Conservation (phyloP, 2,888 invertebrate genomes). For the Erynnis tages region DNA sequence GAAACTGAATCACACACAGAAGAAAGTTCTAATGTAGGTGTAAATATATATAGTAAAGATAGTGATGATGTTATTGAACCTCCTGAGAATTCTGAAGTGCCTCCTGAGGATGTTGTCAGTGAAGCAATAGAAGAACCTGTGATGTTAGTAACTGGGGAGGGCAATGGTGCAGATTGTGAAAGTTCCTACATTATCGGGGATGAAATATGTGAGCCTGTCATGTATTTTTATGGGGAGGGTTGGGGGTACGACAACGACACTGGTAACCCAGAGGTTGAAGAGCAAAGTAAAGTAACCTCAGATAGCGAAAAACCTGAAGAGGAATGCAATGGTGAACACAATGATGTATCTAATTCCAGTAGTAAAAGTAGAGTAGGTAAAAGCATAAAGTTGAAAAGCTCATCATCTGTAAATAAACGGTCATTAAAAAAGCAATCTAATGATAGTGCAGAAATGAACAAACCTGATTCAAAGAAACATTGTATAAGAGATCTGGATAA, state of each 20-base stretch:
- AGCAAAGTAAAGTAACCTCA: conserved; percentile 47
- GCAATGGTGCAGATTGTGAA: conserved; percentile 85
- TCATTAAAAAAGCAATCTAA: conserved; percentile 66
- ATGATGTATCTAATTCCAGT: conserved; percentile 50
- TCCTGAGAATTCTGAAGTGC: conserved; percentile 26
- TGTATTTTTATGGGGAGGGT: conserved; percentile 87
- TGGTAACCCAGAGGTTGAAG: conserved; percentile 82
- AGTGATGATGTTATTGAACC: conserved; percentile 16
- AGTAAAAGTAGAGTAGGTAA: conserved; percentile 56
- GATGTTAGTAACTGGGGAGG: conserved; percentile 86
- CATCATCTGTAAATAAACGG: conserved; percentile 56
- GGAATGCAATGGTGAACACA: conserved; percentile 68
- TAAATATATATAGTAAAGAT: conserved; percentile 28
- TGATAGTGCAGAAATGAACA: conserved; percentile 58
- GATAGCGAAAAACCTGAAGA: conserved; percentile 59
- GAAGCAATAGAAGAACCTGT: conserved; percentile 88
- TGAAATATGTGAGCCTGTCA: conserved; percentile 86
- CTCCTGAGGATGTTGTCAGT: conserved; percentile 58
- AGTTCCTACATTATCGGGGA: conserved; percentile 82
- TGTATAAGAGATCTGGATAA: conserved; percentile 62
- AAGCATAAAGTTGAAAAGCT: conserved; percentile 40
- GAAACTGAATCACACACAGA: conserved; percentile 29
- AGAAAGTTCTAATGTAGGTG: conserved; percentile 29
- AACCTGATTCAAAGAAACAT: conserved; percentile 68
- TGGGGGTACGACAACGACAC: conserved; percentile 87